Evolutionary conservation across 2,113 vertebrate species (phyloP).

Genomic region (Podarcis raffonei): DNA sequence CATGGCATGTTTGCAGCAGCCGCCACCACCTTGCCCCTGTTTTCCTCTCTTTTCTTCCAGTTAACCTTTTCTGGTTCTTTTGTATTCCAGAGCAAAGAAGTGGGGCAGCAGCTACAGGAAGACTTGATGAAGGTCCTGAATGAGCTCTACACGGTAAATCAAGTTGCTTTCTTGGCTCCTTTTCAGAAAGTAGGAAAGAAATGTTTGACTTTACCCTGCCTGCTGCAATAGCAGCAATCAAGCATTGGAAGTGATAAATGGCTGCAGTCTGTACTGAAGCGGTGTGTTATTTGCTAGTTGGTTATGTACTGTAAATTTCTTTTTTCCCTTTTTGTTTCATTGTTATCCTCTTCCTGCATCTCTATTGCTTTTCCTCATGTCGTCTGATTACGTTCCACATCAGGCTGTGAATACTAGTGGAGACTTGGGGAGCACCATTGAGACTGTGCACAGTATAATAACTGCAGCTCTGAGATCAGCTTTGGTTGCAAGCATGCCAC

Average conservation of each 20-base stretch:
- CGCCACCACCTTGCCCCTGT: not conserved
- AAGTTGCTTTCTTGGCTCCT: slow-evolving; percentile 35
- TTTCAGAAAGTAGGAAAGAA: slow-evolving; percentile 43
- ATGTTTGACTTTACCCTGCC: slow-evolving; percentile 45
- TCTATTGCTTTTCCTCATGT: not conserved
- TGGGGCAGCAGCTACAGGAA: slow-evolving; percentile 94
- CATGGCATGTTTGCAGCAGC: not conserved
- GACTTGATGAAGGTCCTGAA: slow-evolving; percentile 98
- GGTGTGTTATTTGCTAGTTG: slow-evolving; percentile 16
- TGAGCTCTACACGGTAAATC: slow-evolving; percentile 94
- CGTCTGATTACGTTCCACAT: not conserved
- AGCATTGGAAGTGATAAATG: slow-evolving; percentile 24
- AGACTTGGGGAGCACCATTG: not conserved
- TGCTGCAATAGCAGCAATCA: slow-evolving; percentile 17
- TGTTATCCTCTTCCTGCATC: not conserved
- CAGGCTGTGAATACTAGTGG: not conserved
- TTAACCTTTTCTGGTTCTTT: slow-evolving; percentile 71
- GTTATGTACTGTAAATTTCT: not conserved
- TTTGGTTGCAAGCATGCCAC: not conserved
- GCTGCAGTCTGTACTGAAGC: slow-evolving; percentile 26
- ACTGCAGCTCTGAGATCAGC: not conserved
- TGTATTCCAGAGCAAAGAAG: slow-evolving; percentile 92
- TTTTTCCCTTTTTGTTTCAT: not conserved
- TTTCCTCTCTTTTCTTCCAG: slow-evolving; percentile 46
- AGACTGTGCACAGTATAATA: not conserved